Evolutionary conservation across 2,888 invertebrate species (phyloP).

Genomic region (Candidula unifasciata): DNA sequence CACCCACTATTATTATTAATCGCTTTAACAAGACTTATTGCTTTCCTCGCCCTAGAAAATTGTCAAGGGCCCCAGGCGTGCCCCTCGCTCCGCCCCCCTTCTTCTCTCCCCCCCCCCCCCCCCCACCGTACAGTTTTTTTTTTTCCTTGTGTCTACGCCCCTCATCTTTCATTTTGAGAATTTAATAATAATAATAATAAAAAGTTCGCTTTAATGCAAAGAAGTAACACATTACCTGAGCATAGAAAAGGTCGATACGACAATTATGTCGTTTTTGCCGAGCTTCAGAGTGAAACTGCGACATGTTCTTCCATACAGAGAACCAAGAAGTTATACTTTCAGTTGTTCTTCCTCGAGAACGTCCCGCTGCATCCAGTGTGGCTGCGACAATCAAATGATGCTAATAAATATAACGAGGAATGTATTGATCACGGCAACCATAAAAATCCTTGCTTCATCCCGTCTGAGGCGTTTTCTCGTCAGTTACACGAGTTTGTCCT

Average conservation of each 20-base stretch:
- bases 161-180: too few relatives aligned
- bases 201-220: conserved; percentile 13
- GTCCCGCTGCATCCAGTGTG: background rate
- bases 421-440: background rate
- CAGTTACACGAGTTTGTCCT: too few relatives aligned
- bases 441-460: background rate
- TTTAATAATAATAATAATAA: too few relatives aligned
- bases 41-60: too few relatives aligned
- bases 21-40: too few relatives aligned
- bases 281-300: background rate
- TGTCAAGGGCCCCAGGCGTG: too few relatives aligned
- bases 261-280: background rate
- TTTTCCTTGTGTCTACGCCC: background rate
- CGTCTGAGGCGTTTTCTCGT: too few relatives aligned
- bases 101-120: background rate
- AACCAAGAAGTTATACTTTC: background rate
- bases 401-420: conserved; percentile 18
- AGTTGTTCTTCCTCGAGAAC: background rate
- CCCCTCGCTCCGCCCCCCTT: background rate
- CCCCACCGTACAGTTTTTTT: background rate
- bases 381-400: conserved; percentile 21
- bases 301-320: background rate
- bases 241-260: background rate
- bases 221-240: background rate
- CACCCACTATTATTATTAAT: too few relatives aligned